These are phyloP conservation scores for Lasioglossum marginatum DNA, from an alignment of 2,888 invertebrate genomes.

Conservation along the genomic window DNA sequence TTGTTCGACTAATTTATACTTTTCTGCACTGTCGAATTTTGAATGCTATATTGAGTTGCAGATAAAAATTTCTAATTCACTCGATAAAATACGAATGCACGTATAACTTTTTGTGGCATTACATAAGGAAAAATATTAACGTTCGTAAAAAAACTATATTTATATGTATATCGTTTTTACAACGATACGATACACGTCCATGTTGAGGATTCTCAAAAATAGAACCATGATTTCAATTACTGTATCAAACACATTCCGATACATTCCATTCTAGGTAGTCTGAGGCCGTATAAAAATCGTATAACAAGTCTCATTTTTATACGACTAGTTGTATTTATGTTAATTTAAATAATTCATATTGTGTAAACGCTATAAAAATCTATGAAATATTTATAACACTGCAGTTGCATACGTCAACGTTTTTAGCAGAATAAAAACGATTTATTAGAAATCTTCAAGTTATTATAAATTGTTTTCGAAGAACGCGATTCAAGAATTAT, in stretches of 20 bases:
- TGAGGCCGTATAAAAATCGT: slow-evolving; percentile 9
- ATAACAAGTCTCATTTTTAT: slow-evolving; percentile 13
- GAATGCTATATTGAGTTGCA: slow-evolving; percentile 10
- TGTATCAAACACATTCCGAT: slow-evolving; percentile 21
- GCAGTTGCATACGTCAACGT: neutral
- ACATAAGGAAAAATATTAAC: slow-evolving; percentile 8
- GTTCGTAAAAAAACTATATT: slow-evolving; percentile 53
- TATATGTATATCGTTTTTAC: slow-evolving; percentile 52
- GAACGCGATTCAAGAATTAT: neutral
- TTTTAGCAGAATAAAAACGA: slow-evolving; percentile 6
- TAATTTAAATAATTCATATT: slow-evolving; percentile 33
- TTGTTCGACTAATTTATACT: slow-evolving; percentile 25
- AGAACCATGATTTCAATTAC: slow-evolving; percentile 43
- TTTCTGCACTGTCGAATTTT: slow-evolving; percentile 10
- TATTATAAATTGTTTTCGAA: neutral
- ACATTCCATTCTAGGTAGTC: neutral
- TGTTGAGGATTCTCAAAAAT: slow-evolving; percentile 38
- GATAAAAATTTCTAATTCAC: slow-evolving; percentile 5
- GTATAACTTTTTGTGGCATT: slow-evolving; percentile 12
- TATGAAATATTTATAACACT: slow-evolving; percentile 34
- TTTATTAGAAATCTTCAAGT: neutral
- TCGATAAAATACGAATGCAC: slow-evolving; percentile 15
- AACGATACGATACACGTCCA: slow-evolving; percentile 44
- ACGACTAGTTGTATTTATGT: slow-evolving; percentile 24
- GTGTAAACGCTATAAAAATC: slow-evolving; percentile 20